These are phyloP conservation scores for Drosophila longiperda DNA, from an alignment of 2,888 invertebrate species.

Conservation along the genomic window DNA sequence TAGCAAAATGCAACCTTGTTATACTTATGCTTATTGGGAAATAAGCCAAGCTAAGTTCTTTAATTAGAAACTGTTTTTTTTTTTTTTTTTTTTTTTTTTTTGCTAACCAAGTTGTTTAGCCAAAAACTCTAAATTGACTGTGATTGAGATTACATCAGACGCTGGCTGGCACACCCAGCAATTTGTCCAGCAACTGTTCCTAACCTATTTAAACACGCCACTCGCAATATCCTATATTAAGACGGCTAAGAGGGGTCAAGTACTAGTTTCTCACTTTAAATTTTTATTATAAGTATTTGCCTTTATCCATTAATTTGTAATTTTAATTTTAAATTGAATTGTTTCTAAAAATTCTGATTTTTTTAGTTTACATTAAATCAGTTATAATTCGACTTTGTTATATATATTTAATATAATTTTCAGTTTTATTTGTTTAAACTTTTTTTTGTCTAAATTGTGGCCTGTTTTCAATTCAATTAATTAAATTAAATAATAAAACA, in stretches of 20 bases:
- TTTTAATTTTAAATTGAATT: neutral
- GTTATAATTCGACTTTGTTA: neutral
- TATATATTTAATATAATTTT: neutral
- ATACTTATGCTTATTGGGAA: constrained; percentile 24
- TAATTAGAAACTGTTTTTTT: constrained; percentile 34
- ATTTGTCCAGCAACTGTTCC: constrained; percentile 65
- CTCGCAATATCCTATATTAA: constrained; percentile 19
- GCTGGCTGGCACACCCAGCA: constrained; percentile 59
- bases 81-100: constrained; percentile 7
- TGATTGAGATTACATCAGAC: constrained; percentile 34
- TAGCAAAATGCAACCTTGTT: constrained; percentile 13
- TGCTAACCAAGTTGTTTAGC: constrained; percentile 43
- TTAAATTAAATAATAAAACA: no score
- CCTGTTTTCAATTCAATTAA: neutral
- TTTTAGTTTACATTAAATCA: neutral
- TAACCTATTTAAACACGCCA: constrained; percentile 64
- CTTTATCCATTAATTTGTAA: neutral
- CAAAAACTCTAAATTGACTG: constrained; percentile 42
- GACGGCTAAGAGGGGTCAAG: neutral
- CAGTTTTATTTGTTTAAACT: neutral
- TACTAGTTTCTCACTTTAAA: neutral
- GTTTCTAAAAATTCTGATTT: neutral
- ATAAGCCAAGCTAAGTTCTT: constrained; percentile 27
- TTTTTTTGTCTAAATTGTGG: neutral
- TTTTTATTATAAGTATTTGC: neutral